Percentiles rank a stretch among this genome's conserved stretches.
Evolutionary conservation across 2,888 invertebrate species (phyloP).

Genomic region (Tiliacea aurago): DNA sequence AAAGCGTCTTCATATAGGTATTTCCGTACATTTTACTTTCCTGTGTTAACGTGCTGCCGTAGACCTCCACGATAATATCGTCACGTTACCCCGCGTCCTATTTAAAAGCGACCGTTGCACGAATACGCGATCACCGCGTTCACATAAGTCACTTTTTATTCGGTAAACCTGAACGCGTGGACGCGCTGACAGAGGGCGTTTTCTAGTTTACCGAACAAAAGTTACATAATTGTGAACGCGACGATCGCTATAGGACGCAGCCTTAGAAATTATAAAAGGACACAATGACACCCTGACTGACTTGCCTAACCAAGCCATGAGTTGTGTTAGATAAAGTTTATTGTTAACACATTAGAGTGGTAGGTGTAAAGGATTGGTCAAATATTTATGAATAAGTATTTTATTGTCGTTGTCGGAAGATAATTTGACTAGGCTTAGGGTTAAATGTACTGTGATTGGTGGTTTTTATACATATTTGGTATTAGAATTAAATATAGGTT

Average conservation of each 20-base stretch:
- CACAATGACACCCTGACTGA: neutral
- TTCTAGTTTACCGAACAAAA: no score
- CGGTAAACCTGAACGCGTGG: no score
- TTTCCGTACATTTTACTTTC: neutral
- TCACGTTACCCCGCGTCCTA: neutral
- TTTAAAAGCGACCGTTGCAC: no score
- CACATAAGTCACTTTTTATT: no score
- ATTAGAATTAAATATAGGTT: slow-evolving; percentile 74
- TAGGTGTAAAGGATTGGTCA: neutral
- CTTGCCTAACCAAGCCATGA: neutral
- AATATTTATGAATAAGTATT: neutral
- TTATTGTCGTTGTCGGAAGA: slow-evolving; percentile 18
- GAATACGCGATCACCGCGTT: no score
- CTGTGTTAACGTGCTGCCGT: neutral
- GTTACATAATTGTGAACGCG: no score
- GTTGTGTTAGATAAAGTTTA: neutral
- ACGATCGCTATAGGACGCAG: no score
- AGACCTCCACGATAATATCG: neutral
- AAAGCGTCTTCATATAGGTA: neutral
- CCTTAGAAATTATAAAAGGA: neutral
- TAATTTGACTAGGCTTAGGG: slow-evolving; percentile 83
- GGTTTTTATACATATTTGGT: slow-evolving; percentile 87
- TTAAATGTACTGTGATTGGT: slow-evolving; percentile 81
- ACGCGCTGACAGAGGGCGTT: no score
- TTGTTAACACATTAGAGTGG: neutral